A percentile compares a stretch with the other conserved stretches of the same genome.
Evolutionary conservation across 2,888 invertebrate genomes (phyloP).

Genomic region (Stenolophus ochropezus): DNA sequence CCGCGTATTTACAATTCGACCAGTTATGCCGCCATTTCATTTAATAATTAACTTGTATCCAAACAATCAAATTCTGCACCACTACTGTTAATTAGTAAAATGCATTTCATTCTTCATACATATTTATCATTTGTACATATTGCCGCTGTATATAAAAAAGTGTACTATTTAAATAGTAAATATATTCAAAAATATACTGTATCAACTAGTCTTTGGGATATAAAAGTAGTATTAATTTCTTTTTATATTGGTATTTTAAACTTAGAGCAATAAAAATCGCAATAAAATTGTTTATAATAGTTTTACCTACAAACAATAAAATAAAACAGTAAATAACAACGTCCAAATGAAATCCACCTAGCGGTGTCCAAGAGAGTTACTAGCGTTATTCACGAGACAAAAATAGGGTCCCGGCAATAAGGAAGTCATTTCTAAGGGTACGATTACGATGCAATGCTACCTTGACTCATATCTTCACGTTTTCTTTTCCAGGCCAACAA

Average conservation of each 20-base stretch:
- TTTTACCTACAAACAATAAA: slow-evolving; percentile 15
- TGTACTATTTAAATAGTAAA: background rate
- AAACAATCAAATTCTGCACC: background rate
- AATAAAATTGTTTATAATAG: slow-evolving; percentile 15
- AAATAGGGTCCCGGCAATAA: slow-evolving; percentile 54
- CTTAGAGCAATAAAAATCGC: background rate
- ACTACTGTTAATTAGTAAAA: background rate
- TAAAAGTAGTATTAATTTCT: slow-evolving; percentile 2
- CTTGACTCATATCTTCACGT: slow-evolving; percentile 26
- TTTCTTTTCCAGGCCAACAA: background rate
- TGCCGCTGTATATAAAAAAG: background rate
- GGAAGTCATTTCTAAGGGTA: slow-evolving; percentile 50
- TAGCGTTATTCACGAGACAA: slow-evolving; percentile 55
- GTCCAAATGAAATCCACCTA: slow-evolving; percentile 9
- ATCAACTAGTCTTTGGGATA: background rate
- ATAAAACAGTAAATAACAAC: slow-evolving; percentile 15
- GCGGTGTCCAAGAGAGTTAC: slow-evolving; percentile 13
- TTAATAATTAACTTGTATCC: background rate
- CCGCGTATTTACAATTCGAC: background rate
- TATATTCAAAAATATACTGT: background rate
- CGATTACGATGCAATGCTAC: slow-evolving; percentile 2
- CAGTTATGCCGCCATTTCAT: background rate
- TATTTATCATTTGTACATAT: background rate
- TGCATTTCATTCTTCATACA: background rate
- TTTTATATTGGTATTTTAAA: background rate